A percentile compares a stretch with the other conserved stretches of the same genome.
These are phyloP conservation scores for Scaptomyza hsui DNA, from an alignment of 1,140 invertebrate genomes.

Conservation along the genomic window DNA sequence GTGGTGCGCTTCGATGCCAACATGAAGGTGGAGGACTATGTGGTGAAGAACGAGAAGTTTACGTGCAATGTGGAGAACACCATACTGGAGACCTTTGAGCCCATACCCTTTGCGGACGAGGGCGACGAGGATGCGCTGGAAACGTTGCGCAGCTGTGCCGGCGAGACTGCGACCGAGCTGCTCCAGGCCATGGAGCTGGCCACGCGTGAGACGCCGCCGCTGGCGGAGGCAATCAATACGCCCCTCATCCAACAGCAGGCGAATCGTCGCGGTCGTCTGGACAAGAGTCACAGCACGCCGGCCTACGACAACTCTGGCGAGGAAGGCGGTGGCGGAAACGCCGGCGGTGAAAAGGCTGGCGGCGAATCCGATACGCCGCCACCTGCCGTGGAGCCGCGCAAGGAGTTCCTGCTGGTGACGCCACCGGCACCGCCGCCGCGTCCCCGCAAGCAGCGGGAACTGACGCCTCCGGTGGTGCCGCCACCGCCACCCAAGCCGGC, in stretches of 20 bases:
- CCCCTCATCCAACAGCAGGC: conserved; percentile 57
- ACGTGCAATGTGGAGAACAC: conserved; percentile 83
- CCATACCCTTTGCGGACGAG: conserved; percentile 82
- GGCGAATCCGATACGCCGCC: conserved; percentile 71
- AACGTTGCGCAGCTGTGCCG: conserved; percentile 64
- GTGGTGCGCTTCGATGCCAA: conserved; percentile 81
- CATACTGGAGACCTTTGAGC: conserved; percentile 81
- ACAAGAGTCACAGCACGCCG: conserved; percentile 91
- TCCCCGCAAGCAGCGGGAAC: conserved; percentile 69
- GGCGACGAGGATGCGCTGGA: conserved; percentile 74
- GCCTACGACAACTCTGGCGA: conserved; percentile 88
- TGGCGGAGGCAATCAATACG: conserved; percentile 80
- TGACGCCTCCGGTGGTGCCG: conserved; percentile 59
- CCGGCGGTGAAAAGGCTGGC: neutral
- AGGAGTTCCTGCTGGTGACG: conserved; percentile 70
- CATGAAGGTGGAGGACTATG: conserved; percentile 80
- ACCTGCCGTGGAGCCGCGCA: conserved; percentile 79
- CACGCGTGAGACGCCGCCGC: conserved; percentile 49
- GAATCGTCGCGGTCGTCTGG: conserved; percentile 86
- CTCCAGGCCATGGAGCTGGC: conserved; percentile 61
- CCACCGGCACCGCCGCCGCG: conserved; percentile 79
- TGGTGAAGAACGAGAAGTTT: conserved; percentile 76
- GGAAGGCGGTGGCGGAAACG: conserved; percentile 35
- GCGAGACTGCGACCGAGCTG: conserved; percentile 60
- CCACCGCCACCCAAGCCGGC: conserved; percentile 75